Conservation (phyloP, 35 echinoderm and acorn worm genomes). For the Apostichopus californicus region DNA sequence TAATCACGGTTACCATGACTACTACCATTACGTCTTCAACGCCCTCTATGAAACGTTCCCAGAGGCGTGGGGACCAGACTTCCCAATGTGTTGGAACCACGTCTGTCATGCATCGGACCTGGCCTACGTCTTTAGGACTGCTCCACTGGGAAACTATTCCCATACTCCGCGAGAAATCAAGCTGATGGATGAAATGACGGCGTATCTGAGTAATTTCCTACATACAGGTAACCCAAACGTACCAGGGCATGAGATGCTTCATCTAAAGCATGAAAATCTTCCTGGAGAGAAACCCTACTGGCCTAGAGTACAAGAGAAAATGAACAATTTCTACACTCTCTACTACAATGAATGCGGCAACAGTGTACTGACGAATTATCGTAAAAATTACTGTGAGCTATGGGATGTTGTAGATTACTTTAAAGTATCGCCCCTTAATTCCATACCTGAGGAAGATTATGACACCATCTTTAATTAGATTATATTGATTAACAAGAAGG, state of each 20-base stretch:
- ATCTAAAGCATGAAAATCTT: conserved; percentile 20
- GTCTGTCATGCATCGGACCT: conserved; percentile 46
- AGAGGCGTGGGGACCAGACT: conserved; percentile 33
- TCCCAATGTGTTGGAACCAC: conserved; percentile 44
- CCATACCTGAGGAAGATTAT: conserved; percentile 20
- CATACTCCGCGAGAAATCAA: conserved; percentile 36
- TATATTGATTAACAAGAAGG: no score
- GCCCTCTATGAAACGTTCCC: conserved; percentile 35
- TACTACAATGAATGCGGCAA: conserved; percentile 58
- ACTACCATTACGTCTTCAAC: conserved; percentile 56
- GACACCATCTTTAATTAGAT: conserved; percentile 1
- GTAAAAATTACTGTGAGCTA: conserved; percentile 28
- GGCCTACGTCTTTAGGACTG: conserved; percentile 51
- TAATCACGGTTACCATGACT: conserved; percentile 25
- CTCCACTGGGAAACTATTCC: conserved; percentile 35
- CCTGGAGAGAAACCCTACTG: conserved; percentile 50
- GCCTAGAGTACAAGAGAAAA: conserved; percentile 45
- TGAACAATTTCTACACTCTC: conserved; percentile 7
- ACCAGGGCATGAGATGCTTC: conserved; percentile 20
- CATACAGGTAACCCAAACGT: conserved; percentile 63
- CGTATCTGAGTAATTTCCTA: conserved; percentile 56
- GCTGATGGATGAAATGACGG: conserved; percentile 33
- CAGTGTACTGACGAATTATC: conserved; percentile 38
- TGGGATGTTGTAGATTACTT: conserved; percentile 47
- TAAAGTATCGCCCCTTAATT: conserved; percentile 42